These are phyloP conservation scores for Spodoptera picta DNA, from an alignment of 2,888 invertebrate species.

Conservation along the genomic window DNA sequence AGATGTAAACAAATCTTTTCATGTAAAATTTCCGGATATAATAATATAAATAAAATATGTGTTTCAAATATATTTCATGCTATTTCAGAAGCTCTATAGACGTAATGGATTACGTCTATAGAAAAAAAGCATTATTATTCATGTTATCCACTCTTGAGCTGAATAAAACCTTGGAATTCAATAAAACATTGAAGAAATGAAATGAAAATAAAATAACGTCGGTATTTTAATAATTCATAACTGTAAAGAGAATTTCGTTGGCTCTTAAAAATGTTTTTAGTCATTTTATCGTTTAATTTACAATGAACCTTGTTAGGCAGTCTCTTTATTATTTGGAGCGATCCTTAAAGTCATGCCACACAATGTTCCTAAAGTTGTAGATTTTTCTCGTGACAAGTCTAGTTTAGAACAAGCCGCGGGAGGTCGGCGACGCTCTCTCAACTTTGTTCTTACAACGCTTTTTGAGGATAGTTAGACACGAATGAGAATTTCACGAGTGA, in stretches of 20 bases:
- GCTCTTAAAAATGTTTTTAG: slow-evolving; percentile 16
- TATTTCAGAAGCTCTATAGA: slow-evolving; percentile 8
- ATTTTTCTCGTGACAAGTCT: slow-evolving; percentile 45
- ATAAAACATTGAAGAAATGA: slow-evolving; percentile 37
- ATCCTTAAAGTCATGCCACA: slow-evolving; percentile 30
- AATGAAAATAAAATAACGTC: slow-evolving; percentile 32
- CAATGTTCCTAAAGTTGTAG: slow-evolving; percentile 42
- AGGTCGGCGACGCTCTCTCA: slow-evolving; percentile 45
- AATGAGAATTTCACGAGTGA: slow-evolving; percentile 75
- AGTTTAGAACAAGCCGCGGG: slow-evolving; percentile 60
- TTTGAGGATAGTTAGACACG: slow-evolving; percentile 72
- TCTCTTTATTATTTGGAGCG: slow-evolving; percentile 24
- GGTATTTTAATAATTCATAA: slow-evolving; percentile 39
- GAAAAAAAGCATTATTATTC: slow-evolving; percentile 41
- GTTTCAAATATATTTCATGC: not conserved
- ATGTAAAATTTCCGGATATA: too few relatives aligned
- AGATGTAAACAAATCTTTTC: too few relatives aligned
- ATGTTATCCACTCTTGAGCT: slow-evolving; percentile 23
- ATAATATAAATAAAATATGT: too few relatives aligned
- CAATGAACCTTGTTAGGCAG: slow-evolving; percentile 26
- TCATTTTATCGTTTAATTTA: slow-evolving; percentile 15
- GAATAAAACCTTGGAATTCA: slow-evolving; percentile 37
- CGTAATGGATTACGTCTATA: slow-evolving; percentile 23
- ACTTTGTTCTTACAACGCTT: slow-evolving; percentile 71
- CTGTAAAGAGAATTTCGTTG: slow-evolving; percentile 21